Conservation (phyloP, 2,888 invertebrate species). For the Thera britannica region DNA sequence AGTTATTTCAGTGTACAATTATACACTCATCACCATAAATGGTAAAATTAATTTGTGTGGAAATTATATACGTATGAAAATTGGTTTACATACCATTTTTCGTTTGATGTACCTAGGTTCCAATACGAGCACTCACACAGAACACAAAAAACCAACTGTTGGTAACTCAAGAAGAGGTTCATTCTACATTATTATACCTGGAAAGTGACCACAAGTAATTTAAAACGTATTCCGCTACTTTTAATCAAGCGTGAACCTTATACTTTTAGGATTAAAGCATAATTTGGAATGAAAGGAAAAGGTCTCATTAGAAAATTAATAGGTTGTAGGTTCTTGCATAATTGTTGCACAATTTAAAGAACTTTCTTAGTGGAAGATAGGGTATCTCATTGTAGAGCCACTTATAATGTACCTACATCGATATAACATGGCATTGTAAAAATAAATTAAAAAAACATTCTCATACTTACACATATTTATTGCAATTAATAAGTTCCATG, state of each 20-base stretch:
- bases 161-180: conserved; percentile 8
- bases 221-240: conserved; percentile 12
- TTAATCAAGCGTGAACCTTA: conserved; percentile 11
- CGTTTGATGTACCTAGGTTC: background rate
- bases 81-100: conserved; percentile 30
- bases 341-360: background rate
- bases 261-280: background rate
- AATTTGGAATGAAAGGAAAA: conserved; percentile 10
- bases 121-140: conserved; percentile 16
- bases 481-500: no score
- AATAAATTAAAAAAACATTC: no score
- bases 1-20: no score
- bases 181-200: conserved; percentile 19
- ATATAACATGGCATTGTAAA: no score
- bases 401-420: no score
- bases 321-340: conserved; percentile 2
- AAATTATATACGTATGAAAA: no score
- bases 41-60: no score
- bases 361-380: no score
- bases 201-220: conserved; percentile 34
- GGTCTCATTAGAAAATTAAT: conserved; percentile 17
- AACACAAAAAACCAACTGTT: conserved; percentile 23
- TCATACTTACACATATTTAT: no score
- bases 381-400: no score
- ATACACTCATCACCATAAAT: no score